These are phyloP conservation scores for Oreochromis aureus DNA, from an alignment of 2,113 vertebrate genomes.

Conservation along the genomic window DNA sequence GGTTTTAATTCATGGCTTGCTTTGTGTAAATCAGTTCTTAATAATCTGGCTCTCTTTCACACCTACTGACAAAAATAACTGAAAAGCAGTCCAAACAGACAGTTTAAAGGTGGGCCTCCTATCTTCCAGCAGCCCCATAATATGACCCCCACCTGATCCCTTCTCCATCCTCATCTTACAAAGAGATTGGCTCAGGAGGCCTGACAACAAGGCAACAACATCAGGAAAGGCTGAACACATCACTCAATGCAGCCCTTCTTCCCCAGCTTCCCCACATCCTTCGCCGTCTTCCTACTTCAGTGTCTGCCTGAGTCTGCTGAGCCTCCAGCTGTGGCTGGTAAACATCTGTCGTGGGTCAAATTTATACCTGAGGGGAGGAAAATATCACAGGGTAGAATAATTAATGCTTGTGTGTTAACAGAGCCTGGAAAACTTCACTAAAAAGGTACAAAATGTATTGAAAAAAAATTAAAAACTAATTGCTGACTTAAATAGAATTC, in stretches of 20 bases:
- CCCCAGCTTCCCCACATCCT: background rate
- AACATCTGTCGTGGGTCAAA: constrained; percentile 74
- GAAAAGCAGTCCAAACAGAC: background rate
- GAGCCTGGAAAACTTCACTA: background rate
- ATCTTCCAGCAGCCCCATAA: background rate
- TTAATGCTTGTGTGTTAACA: background rate
- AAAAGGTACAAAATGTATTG: background rate
- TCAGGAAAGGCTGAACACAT: background rate
- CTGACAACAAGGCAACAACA: constrained; percentile 45
- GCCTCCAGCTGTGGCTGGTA: constrained; percentile 24
- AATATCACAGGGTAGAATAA: background rate
- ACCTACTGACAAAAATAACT: background rate
- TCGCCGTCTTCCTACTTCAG: constrained; percentile 36
- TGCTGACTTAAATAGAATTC: background rate
- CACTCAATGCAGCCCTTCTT: background rate
- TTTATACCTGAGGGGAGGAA: constrained; percentile 56
- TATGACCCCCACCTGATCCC: background rate
- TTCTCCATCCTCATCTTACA: background rate
- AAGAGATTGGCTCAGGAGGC: background rate
- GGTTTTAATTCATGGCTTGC: background rate
- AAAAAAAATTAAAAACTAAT: background rate
- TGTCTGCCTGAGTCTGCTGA: constrained; percentile 32
- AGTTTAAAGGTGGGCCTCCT: background rate
- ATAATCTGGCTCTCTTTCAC: background rate
- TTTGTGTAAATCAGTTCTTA: background rate